These are phyloP conservation scores for Ecliptopera silaceata DNA, from an alignment of 2,888 invertebrate species.

Conservation along the genomic window DNA sequence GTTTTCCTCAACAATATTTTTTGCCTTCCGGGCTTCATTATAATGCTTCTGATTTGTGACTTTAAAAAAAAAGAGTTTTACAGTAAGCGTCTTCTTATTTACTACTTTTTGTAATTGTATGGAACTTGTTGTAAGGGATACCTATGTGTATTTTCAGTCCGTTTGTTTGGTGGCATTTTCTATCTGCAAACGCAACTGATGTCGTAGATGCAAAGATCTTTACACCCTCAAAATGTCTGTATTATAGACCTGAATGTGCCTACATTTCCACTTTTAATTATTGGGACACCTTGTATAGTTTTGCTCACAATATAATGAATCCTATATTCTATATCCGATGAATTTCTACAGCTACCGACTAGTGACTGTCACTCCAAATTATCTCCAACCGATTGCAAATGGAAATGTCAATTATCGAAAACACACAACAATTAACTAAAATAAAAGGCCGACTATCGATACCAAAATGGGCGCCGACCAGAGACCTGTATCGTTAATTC, in stretches of 20 bases:
- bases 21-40: slow-evolving; percentile 26
- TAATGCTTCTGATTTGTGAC: slow-evolving; percentile 23
- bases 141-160: no score
- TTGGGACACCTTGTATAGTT: no score
- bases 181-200: no score
- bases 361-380: slow-evolving; percentile 10
- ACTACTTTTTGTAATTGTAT: neutral
- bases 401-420: slow-evolving; percentile 56
- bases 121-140: no score
- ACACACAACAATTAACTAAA: slow-evolving; percentile 57
- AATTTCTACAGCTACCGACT: neutral
- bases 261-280: no score
- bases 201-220: no score
- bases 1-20: slow-evolving; percentile 32
- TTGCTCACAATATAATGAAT: neutral
- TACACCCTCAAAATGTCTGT: no score
- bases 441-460: slow-evolving; percentile 52
- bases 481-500: slow-evolving; percentile 53
- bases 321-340: neutral
- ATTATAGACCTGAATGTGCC: no score
- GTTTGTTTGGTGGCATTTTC: no score
- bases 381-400: slow-evolving; percentile 32
- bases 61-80: slow-evolving; percentile 2
- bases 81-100: neutral
- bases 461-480: slow-evolving; percentile 48